Evolutionary conservation across 2,888 invertebrate species (phyloP).

Genomic region (Nudaria mundana): DNA sequence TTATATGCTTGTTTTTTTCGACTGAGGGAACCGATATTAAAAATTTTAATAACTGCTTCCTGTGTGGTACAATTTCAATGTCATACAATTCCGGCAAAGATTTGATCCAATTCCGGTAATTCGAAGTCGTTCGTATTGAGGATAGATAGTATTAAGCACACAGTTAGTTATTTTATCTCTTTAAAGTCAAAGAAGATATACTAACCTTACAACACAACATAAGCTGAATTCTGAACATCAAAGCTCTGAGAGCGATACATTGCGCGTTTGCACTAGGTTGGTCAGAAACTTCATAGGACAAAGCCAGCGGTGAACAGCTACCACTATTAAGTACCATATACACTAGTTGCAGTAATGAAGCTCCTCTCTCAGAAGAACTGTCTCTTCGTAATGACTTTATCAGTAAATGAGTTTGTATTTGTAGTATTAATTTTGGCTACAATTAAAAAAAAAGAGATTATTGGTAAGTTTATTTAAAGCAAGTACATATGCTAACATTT

Average conservation of each 20-base stretch:
- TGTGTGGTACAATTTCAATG: too few species aligned
- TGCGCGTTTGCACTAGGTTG: conserved; percentile 36
- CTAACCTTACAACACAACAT: conserved; percentile 67
- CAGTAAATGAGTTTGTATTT: conserved; percentile 57
- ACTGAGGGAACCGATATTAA: too few species aligned
- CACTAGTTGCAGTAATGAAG: conserved; percentile 56
- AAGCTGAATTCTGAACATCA: conserved; percentile 68
- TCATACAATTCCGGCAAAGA: too few species aligned
- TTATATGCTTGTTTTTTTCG: too few species aligned
- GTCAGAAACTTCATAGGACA: conserved; percentile 41
- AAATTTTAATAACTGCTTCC: too few species aligned
- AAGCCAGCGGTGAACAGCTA: conserved; percentile 47
- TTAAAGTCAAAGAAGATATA: conserved; percentile 11
- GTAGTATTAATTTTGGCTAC: conserved; percentile 59
- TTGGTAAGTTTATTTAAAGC: background rate
- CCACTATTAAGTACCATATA: conserved; percentile 58
- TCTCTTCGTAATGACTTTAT: conserved; percentile 56
- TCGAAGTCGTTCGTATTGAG: too few species aligned
- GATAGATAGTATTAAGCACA: too few species aligned
- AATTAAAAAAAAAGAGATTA: background rate
- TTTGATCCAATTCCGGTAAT: too few species aligned
- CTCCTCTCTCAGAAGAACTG: conserved; percentile 52
- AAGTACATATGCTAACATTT: background rate
- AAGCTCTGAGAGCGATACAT: conserved; percentile 55
- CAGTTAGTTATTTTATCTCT: too few species aligned